phyloP scores from a whole-genome alignment of 1,140 invertebrate genomes.

The Pseudomyrmex cubaensis region DNA sequence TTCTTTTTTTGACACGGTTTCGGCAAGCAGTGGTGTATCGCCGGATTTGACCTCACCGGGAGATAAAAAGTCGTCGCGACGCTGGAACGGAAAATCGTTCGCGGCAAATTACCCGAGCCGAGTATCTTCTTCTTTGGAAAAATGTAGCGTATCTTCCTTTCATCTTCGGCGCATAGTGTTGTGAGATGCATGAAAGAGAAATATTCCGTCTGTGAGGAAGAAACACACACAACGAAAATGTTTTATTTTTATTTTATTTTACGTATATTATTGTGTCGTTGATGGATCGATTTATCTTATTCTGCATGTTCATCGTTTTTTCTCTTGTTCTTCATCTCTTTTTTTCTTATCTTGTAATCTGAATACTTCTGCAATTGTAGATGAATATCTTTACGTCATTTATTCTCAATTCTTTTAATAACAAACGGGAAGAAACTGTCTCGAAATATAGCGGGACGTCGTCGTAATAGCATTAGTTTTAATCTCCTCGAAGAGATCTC shows the following conservation, averaged over 20 bases:
- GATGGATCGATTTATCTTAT: not conserved
- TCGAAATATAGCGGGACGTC: too few relatives aligned
- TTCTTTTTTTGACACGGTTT: not conserved
- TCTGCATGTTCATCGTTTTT: not conserved
- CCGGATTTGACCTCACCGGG: not conserved
- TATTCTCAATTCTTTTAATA: too few relatives aligned
- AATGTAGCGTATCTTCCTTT: not conserved
- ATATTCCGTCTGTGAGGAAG: not conserved
- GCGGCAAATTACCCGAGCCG: not conserved
- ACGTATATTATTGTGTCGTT: too few relatives aligned
- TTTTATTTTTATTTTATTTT: too few relatives aligned
- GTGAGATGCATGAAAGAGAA: slow-evolving; percentile 1
- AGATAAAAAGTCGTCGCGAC: not conserved
- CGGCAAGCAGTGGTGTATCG: not conserved
- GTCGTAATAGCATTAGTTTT: too few relatives aligned
- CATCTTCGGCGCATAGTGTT: not conserved
- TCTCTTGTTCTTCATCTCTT: too few relatives aligned
- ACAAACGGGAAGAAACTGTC: too few relatives aligned
- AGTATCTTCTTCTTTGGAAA: not conserved
- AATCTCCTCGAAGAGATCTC: too few relatives aligned
- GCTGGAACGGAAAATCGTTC: slow-evolving; percentile 15
- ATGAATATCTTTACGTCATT: too few relatives aligned
- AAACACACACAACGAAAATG: not conserved
- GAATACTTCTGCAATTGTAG: too few relatives aligned
- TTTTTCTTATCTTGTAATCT: too few relatives aligned